phyloP scores from a whole-genome alignment of 2,797 vertebrate species.

The Cercopithecus neglectus region DNA sequence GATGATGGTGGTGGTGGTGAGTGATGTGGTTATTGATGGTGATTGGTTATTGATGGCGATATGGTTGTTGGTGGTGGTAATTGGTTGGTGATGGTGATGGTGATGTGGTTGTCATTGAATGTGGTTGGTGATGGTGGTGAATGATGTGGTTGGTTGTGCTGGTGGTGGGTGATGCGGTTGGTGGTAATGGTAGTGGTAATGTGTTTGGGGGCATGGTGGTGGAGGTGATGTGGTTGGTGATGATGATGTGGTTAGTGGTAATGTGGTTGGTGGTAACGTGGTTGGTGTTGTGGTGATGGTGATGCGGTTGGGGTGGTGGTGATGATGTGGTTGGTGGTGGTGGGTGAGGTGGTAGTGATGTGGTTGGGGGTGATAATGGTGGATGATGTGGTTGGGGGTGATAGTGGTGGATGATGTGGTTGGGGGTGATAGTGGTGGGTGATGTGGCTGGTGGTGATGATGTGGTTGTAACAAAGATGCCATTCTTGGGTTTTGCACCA shows the following conservation, averaged over 20 bases:
- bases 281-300: no score
- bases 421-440: background rate
- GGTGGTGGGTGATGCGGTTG: background rate
- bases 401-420: no score
- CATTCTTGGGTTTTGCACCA: background rate
- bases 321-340: no score
- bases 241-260: background rate
- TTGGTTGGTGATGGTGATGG: background rate
- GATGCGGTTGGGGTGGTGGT: background rate
- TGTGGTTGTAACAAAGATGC: background rate
- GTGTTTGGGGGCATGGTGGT: background rate
- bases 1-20: background rate
- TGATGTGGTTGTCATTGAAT: no score
- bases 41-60: no score
- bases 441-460: background rate
- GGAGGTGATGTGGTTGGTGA: background rate
- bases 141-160: background rate
- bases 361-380: background rate
- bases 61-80: rapidly evolving
- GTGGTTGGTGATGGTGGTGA: no score
- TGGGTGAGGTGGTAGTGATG: no score
- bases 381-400: no score
- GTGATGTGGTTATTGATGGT: background rate
- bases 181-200: no score
- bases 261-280: no score